Percentiles rank a stretch among this genome's conserved stretches.
Evolutionary conservation across 2,113 vertebrate species (phyloP).

Genomic region (Corythornis madagascariensis): DNA sequence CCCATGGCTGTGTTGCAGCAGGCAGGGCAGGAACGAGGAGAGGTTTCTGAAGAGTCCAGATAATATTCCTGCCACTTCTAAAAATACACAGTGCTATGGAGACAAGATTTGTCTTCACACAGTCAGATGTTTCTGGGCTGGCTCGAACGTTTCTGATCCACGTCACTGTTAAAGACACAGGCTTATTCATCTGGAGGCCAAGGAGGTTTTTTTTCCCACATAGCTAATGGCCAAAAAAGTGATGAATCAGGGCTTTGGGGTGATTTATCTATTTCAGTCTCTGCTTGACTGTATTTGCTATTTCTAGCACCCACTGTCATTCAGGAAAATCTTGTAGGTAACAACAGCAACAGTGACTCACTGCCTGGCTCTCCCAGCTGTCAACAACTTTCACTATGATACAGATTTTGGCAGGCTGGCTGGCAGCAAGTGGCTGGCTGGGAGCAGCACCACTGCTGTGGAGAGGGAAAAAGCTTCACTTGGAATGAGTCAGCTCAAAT

Average conservation of each 20-base stretch:
- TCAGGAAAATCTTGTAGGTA: constrained; percentile 42
- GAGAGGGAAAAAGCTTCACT: not conserved
- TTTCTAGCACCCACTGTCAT: constrained; percentile 35
- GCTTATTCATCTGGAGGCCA: not conserved
- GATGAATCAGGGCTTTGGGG: constrained; percentile 40
- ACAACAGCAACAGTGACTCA: constrained; percentile 39
- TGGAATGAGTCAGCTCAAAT: not conserved
- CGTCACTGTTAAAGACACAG: not conserved
- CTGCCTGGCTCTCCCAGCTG: constrained; percentile 2
- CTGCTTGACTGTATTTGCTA: constrained; percentile 35
- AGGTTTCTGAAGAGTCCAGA: not conserved
- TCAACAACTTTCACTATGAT: not conserved
- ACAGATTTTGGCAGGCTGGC: not conserved
- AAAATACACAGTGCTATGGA: not conserved
- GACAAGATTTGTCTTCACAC: not conserved
- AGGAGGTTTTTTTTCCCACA: not conserved
- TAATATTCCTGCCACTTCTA: not conserved
- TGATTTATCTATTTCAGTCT: constrained; percentile 6
- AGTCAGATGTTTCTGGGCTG: not conserved
- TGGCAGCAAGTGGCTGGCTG: not conserved
- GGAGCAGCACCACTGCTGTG: not conserved
- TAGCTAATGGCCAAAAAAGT: constrained; percentile 11
- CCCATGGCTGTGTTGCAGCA: not conserved
- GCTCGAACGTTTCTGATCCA: not conserved
- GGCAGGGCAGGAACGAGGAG: not conserved